Base-by-base conservation (phyloP, 2,113 vertebrate species). In the Nannospalax galili region DNA sequence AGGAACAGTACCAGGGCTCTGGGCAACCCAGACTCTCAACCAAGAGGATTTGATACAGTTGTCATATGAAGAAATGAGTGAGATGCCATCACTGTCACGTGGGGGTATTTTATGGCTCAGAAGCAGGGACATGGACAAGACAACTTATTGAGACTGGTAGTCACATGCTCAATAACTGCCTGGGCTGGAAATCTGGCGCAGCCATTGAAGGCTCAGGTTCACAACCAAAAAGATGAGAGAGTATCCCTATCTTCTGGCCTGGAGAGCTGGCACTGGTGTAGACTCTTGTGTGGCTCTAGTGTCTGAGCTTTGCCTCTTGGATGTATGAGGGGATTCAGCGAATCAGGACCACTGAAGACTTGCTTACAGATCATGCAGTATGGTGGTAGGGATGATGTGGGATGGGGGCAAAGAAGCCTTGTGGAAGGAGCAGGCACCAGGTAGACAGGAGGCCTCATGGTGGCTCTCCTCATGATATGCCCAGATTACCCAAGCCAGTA, bases 301-400 rank as follows among this genome's bases (percentile, higher is more conserved):
- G 48, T 0, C 2, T 17, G 9, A 72, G 8, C 32, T 73, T 24
- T 48, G 60, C 19, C 9, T 73, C 42, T 37, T 0, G 1, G 35
- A 52, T 2, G 26, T 16, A 7, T 1, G 28, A 24, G 67, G 67
- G 48, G 35, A 48, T 35, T 1, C n/a, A 7, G 26, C 20, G 75
- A 69, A 58, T 64, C 35, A 11, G 30, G 11, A 9, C 65, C 19
- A 1, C 24, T 30, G 24, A 3, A 3, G 85, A 35, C 17, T 19
- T n/a, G 19, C 45, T 19, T 7, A 10, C 45, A 15, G 37, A n/a
- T 75, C 32, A 16, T 6, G 1, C 4, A 16, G 45, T 40, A 1
- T 11, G 2, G 2, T 5, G 3, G 3, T 0, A 9, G 32, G 42
- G 56, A 42, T 2, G 7, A 20, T 35, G 12, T 48, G 58, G 78